Percentiles rank a stretch among this genome's conserved stretches.
phyloP scores from a whole-genome alignment of 2,888 invertebrate genomes.

The Drosophila subsilvestris region DNA sequence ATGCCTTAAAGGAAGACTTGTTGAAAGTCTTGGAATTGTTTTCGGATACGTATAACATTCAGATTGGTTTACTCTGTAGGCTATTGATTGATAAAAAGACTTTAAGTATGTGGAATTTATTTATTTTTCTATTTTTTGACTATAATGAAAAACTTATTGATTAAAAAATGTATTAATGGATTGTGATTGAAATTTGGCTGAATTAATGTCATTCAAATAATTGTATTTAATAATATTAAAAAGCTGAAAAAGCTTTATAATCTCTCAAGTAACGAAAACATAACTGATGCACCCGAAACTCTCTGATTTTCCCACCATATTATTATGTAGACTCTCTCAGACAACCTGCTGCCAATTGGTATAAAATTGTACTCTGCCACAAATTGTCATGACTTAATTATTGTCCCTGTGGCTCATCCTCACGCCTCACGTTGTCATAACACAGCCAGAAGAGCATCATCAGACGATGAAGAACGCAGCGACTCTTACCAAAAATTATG shows the following conservation, averaged over 20 bases:
- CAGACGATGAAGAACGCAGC: slow-evolving; percentile 28
- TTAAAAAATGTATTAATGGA: neutral
- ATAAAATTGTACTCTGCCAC: slow-evolving; percentile 28
- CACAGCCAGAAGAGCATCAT: slow-evolving; percentile 23
- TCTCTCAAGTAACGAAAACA: neutral
- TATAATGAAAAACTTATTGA: neutral
- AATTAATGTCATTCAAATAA: too few species aligned
- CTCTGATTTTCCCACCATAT: neutral
- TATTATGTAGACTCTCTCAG: slow-evolving; percentile 8
- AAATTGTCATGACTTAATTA: slow-evolving; percentile 77
- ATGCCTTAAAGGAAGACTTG: neutral
- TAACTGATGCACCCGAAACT: neutral
- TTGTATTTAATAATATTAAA: too few species aligned
- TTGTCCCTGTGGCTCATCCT: slow-evolving; percentile 44
- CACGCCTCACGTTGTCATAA: slow-evolving; percentile 58
- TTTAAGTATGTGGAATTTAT: neutral
- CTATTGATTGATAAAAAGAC: neutral
- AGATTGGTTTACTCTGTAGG: neutral
- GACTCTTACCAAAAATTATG: slow-evolving; percentile 74
- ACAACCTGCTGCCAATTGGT: slow-evolving; percentile 24
- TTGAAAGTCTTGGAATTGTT: slow-evolving; percentile 25
- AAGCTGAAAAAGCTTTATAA: neutral
- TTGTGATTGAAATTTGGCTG: too few species aligned
- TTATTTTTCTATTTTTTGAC: too few species aligned
- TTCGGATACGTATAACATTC: slow-evolving; percentile 2